phyloP scores from a whole-genome alignment of 2,113 vertebrate species.

The Donacobius atricapilla region DNA sequence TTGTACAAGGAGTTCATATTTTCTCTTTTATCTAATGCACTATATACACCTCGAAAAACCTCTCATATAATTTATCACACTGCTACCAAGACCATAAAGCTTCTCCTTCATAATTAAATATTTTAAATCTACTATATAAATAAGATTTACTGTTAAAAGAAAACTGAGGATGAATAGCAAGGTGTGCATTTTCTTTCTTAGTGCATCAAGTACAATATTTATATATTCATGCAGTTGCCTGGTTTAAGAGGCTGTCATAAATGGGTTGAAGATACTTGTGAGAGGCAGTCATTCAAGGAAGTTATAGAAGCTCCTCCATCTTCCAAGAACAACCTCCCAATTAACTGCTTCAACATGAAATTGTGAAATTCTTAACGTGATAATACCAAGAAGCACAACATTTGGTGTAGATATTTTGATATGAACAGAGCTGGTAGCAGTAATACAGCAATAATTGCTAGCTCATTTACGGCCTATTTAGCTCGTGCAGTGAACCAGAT shows the following conservation, averaged over 20 bases:
- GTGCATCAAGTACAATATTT: not conserved
- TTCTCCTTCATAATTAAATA: not conserved
- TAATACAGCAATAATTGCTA: slow-evolving; percentile 90
- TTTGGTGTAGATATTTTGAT: slow-evolving; percentile 88
- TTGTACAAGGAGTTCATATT: not conserved
- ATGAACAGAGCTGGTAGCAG: slow-evolving; percentile 78
- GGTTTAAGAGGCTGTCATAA: slow-evolving; percentile 55
- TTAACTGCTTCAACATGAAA: slow-evolving; percentile 80
- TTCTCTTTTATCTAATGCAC: not conserved
- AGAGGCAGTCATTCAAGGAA: slow-evolving; percentile 57
- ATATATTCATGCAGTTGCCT: not conserved
- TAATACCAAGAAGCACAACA: slow-evolving; percentile 84
- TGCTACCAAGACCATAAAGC: not conserved
- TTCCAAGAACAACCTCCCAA: slow-evolving; percentile 79
- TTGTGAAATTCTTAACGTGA: slow-evolving; percentile 82
- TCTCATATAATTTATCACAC: not conserved
- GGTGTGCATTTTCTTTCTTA: not conserved
- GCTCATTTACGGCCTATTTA: slow-evolving; percentile 94
- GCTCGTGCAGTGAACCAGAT: slow-evolving; percentile 90
- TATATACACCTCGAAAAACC: not conserved
- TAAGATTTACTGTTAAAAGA: not conserved
- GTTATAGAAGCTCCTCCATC: slow-evolving; percentile 59
- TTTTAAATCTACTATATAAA: not conserved
- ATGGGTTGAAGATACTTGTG: slow-evolving; percentile 60
- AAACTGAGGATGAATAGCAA: not conserved